phyloP scores from a whole-genome alignment of 2,888 invertebrate species.

The Melanchra persicariae region DNA sequence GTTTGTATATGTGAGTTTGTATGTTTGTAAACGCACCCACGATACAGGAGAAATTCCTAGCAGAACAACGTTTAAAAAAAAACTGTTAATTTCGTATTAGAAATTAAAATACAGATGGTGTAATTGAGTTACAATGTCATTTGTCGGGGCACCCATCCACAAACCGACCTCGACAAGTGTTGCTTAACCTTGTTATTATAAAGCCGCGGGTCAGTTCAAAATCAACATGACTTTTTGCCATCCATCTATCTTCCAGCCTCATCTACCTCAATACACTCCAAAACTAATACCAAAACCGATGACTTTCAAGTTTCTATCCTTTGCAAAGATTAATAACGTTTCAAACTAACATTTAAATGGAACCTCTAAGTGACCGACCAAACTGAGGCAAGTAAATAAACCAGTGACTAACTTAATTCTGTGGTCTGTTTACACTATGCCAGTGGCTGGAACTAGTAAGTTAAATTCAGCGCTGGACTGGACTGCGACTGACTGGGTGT shows the following conservation, averaged over 20 bases:
- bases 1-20: too few relatives aligned
- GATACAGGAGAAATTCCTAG: too few relatives aligned
- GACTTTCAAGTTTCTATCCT: constrained; percentile 45
- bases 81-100: too few relatives aligned
- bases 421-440: neutral
- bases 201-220: neutral
- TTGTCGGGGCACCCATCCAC: too few relatives aligned
- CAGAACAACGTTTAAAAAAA: too few relatives aligned
- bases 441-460: neutral
- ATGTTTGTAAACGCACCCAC: too few relatives aligned
- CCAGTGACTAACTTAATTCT: constrained; percentile 30
- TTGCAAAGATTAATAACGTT: constrained; percentile 53
- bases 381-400: constrained; percentile 26
- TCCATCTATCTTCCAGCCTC: constrained; percentile 28
- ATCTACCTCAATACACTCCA: constrained; percentile 25
- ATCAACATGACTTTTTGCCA: constrained; percentile 11
- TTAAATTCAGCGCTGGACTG: neutral
- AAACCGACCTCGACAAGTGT: too few relatives aligned
- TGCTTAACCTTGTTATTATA: neutral
- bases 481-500: too few relatives aligned
- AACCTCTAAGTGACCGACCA: constrained; percentile 43
- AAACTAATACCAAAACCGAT: constrained; percentile 52
- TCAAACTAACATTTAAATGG: constrained; percentile 32
- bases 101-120: too few relatives aligned
- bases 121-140: too few relatives aligned